Evolutionary conservation across 1,140 invertebrate species (phyloP).

Genomic region (Argopecten irradians): DNA sequence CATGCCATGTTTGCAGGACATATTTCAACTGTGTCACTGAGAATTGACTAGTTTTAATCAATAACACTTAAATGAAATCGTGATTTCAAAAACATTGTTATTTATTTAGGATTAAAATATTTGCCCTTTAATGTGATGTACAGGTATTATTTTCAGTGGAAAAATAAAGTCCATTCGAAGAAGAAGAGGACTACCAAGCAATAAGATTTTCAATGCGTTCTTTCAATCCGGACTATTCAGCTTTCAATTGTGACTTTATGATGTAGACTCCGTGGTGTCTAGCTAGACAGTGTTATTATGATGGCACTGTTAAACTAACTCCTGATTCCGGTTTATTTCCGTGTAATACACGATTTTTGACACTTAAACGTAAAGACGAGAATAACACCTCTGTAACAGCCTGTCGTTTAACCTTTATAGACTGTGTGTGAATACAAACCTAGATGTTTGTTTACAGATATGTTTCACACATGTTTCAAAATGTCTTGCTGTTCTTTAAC

Average conservation of each 20-base stretch:
- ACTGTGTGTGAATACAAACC: neutral
- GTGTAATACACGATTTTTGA: neutral
- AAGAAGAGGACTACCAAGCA: neutral
- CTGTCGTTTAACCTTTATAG: neutral
- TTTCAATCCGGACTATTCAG: no score
- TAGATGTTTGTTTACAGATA: no score
- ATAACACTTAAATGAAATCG: neutral
- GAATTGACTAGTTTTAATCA: neutral
- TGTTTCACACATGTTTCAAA: no score
- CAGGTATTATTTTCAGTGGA: neutral
- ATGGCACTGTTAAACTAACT: neutral
- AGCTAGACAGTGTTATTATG: neutral
- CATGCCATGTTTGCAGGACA: neutral
- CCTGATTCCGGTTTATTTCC: neutral
- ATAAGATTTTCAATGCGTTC: neutral
- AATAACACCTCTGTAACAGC: neutral
- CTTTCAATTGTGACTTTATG: neutral
- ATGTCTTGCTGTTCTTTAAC: no score
- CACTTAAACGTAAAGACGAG: neutral
- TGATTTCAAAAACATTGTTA: neutral
- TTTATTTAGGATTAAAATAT: neutral
- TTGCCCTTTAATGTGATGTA: neutral
- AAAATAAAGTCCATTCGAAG: neutral
- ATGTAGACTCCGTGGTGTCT: neutral
- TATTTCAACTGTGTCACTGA: neutral